Conservation (phyloP, 2,113 vertebrate genomes). For the Scatophagus argus region DNA sequence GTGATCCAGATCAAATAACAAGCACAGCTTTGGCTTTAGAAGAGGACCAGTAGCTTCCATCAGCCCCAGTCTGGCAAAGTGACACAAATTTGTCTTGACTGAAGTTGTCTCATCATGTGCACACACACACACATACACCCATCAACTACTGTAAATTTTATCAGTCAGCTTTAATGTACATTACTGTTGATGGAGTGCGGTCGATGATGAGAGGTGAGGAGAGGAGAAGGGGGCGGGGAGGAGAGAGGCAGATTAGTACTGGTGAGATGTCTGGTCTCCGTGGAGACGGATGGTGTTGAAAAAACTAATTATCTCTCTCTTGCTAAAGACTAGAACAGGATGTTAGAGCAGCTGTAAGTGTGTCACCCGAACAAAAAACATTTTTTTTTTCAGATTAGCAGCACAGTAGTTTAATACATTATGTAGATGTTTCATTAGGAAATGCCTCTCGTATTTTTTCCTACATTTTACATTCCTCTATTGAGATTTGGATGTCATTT, state of each 20-base stretch:
- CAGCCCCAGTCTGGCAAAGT: slow-evolving; percentile 46
- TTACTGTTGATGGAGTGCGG: slow-evolving; percentile 63
- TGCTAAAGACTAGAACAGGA: slow-evolving; percentile 74
- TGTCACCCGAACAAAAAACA: slow-evolving; percentile 68
- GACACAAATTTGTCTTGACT: slow-evolving; percentile 51
- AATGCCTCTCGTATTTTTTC: slow-evolving; percentile 33
- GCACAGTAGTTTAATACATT: slow-evolving; percentile 60
- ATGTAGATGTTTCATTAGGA: slow-evolving; percentile 61
- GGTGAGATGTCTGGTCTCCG: slow-evolving; percentile 78
- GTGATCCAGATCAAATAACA: slow-evolving; percentile 37
- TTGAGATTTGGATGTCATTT: slow-evolving; percentile 36
- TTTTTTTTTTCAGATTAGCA: slow-evolving; percentile 63
- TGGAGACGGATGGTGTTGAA: slow-evolving; percentile 76
- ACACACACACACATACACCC: slow-evolving; percentile 1
- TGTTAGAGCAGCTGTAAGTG: slow-evolving; percentile 67
- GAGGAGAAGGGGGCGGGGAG: slow-evolving; percentile 10
- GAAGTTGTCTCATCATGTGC: slow-evolving; percentile 14
- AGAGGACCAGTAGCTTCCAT: slow-evolving; percentile 24
- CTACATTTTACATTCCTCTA: slow-evolving; percentile 37
- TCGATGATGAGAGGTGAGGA: slow-evolving; percentile 55
- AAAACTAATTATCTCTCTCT: slow-evolving; percentile 79
- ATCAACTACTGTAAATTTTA: slow-evolving; percentile 56
- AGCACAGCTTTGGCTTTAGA: slow-evolving; percentile 30
- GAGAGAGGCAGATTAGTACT: slow-evolving; percentile 60
- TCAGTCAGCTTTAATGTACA: slow-evolving; percentile 68